These are phyloP conservation scores for Halcyon smyrnensis DNA, from an alignment of 2,797 vertebrate species.

Conservation along the genomic window DNA sequence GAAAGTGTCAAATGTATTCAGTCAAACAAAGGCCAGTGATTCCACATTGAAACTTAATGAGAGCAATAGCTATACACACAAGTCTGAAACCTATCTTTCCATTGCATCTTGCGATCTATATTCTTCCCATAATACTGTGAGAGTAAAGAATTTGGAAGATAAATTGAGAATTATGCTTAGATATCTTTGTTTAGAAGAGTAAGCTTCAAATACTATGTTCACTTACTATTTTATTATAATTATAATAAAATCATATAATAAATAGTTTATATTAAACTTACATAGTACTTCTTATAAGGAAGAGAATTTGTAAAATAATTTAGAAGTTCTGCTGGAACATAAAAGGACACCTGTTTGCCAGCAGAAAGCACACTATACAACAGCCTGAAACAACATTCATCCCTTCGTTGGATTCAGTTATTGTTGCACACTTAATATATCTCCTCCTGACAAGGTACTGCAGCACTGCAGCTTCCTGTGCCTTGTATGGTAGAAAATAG, in stretches of 20 bases:
- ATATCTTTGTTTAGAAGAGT: not conserved
- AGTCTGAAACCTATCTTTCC: not conserved
- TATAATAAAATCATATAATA: not conserved
- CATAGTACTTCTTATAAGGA: not conserved
- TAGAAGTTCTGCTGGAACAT: not conserved
- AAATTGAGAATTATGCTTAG: not conserved
- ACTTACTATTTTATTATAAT: not conserved
- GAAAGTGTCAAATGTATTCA: not conserved
- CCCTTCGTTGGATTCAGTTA: not conserved
- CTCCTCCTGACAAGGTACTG: not conserved
- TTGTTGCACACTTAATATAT: not conserved
- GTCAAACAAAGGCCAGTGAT: conserved; percentile 11
- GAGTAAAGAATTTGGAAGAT: not conserved
- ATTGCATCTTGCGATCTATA: not conserved
- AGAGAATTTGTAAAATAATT: not conserved
- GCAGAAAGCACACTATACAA: not conserved
- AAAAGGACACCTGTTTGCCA: not conserved
- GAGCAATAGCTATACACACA: not conserved
- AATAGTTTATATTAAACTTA: not conserved
- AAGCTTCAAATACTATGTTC: not conserved
- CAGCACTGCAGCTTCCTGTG: not conserved
- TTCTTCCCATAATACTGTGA: not conserved
- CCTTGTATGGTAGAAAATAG: conserved; percentile 4
- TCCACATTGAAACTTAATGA: not conserved
- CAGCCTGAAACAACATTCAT: not conserved